Evolutionary conservation across 2,888 invertebrate genomes (phyloP), one percentile per base, ranked within the genome.

Genomic region (Synergus japonicus): DNA sequence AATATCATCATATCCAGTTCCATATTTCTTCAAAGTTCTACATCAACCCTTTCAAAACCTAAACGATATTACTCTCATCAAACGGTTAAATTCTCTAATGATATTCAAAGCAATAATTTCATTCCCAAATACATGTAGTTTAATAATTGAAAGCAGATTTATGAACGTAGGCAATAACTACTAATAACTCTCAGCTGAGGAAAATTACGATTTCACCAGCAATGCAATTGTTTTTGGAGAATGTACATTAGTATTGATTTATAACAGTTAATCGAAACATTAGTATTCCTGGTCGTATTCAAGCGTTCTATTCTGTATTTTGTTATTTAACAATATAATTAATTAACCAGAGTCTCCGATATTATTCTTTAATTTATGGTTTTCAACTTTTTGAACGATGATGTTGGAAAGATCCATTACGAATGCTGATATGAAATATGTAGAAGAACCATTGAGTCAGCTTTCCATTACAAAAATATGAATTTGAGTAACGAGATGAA

Each of bases 381-480:
- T n/a, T n/a, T 2, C 7, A 54, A 54, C 7, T 54, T n/a, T 54
- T n/a, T 54, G n/a, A 8, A 9, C 2, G n/a, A 54, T 54, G 2
- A 12, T 49, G 7, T 15, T 49, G n/a, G n/a, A 49, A n/a, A 0
- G 15, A 54, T n/a, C 54, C 7, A 54, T n/a, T 22, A 0, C 5
- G 12, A 60, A 12, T 12, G 15, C 29, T 46, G 18, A 49, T 22
- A 15, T 49, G 8, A 46, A 49, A 29, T 49, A 49, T 49, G 49
- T 18, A 69, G 7, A 15, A 69, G 15, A 49, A 49, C 46, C 8
- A 15, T 22, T 18, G 22, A 22, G 44, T 67, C 43, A 81, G 78
- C 78, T 78, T 81, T 79, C 77, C 63, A 29, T 29, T 73, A 67
- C 64, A 22, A 49, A 7, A 69, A 46, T 49, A 69, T 46, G 29